Percentiles rank a stretch among this genome's conserved stretches.
phyloP scores from a whole-genome alignment of 2,797 vertebrate genomes.

The Triplophysa yarkandensis region DNA sequence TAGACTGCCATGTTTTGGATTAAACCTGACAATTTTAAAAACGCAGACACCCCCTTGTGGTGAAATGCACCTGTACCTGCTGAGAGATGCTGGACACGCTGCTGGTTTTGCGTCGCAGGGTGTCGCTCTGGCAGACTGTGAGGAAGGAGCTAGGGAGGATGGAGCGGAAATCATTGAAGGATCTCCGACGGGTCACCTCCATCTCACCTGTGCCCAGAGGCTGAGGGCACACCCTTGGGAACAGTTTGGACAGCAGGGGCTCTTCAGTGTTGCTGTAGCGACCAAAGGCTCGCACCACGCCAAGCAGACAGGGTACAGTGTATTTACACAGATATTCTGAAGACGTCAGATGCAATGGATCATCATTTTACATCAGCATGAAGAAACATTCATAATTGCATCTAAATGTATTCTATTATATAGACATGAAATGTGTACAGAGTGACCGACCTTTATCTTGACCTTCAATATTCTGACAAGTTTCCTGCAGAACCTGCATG shows the following conservation, averaged over 20 bases:
- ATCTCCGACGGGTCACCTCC: slow-evolving; percentile 83
- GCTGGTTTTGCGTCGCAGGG: slow-evolving; percentile 82
- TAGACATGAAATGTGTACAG: background rate
- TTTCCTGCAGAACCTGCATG: slow-evolving; percentile 86
- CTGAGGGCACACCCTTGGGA: slow-evolving; percentile 81
- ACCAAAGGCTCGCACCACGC: slow-evolving; percentile 92
- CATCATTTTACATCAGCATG: background rate
- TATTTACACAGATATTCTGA: slow-evolving; percentile 92
- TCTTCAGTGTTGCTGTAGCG: slow-evolving; percentile 94
- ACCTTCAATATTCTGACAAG: slow-evolving; percentile 84
- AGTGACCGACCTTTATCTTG: slow-evolving; percentile 88
- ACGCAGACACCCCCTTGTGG: background rate
- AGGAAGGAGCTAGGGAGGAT: slow-evolving; percentile 94
- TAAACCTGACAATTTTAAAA: background rate
- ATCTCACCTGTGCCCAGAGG: slow-evolving; percentile 70
- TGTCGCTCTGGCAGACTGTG: slow-evolving; percentile 86
- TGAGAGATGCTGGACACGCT: slow-evolving; percentile 86
- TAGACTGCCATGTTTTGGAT: background rate
- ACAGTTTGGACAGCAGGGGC: slow-evolving; percentile 91
- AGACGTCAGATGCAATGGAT: slow-evolving; percentile 50
- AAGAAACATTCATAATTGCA: too few species aligned
- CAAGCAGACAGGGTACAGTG: slow-evolving; percentile 88
- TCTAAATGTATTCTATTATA: background rate
- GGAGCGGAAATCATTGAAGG: slow-evolving; percentile 96
- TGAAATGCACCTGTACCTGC: slow-evolving; percentile 68